Evolutionary conservation across 2,797 vertebrate genomes (phyloP), one percentile per base, ranked within the genome.

Genomic region (Synaphobranchus kaupii): DNA sequence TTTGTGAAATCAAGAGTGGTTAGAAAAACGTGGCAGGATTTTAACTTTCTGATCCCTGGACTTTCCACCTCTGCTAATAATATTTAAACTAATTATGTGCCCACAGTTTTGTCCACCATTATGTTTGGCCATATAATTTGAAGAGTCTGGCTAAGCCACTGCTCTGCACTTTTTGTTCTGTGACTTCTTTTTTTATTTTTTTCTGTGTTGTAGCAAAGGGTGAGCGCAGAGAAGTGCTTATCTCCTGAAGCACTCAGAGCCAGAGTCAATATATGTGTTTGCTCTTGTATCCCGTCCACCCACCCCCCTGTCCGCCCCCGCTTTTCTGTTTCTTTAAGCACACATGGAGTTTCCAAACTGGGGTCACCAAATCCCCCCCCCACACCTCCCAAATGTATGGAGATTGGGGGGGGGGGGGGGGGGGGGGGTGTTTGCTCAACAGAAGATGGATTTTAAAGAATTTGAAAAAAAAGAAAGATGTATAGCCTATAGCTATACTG

Each of bases 231-330:
- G 44, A 80, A 80, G 39, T 0, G 34, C 39, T 25, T 80, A 78
- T 78, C 39, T 44, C 34, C 20, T 44, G 28, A 28, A 48, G 7
- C 10, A n/a, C 39, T 25, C 17, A 80, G 44, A 48, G 76, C 17
- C 44, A 80, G 48, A 25, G 76, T n/a, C 48, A 80, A 80, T 44
- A 80, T 80, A n/a, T 80, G 76, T 48, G 44, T 47, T 80, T 47
- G 39, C 22, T 31, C 8, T 15, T 47, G 34, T 47, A 15, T 20
- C 39, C 73, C 13, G 1, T 20, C 6, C 8, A 1, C 68, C n/a
- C 0, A 71, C 4, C 73, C 5, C 66, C n/a, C 20, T 4, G 15
- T 17, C 4, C 8, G n/a, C 28, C 4, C 28, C 68, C 9, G 1
- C 12, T 13, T 39, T 76, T 17, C 10, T 66, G 1, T n/a, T 12